Percentiles rank a stretch among this genome's conserved stretches.
These are phyloP conservation scores for Chelidonichthys spinosus DNA, from an alignment of 2,797 vertebrate species.

Conservation along the genomic window DNA sequence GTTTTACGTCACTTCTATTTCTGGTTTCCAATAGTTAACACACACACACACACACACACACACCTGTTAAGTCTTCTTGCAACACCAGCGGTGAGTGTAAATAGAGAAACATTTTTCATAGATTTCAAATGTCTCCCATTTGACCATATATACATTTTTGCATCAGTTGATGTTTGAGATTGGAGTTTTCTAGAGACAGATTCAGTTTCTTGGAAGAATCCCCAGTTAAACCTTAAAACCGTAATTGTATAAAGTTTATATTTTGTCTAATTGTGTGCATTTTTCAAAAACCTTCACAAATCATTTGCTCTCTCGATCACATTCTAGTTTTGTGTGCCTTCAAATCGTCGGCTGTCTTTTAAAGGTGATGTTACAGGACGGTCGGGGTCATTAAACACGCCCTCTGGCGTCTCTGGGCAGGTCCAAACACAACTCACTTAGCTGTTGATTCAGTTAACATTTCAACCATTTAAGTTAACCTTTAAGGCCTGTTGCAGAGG, in stretches of 20 bases:
- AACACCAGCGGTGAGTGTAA: conserved; percentile 15
- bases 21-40: not conserved
- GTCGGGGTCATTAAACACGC: conserved; percentile 7
- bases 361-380: conserved; percentile 11
- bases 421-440: conserved; percentile 33
- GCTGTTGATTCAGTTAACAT: conserved; percentile 61
- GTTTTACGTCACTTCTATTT: conserved; percentile 5
- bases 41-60: too few relatives aligned
- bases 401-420: conserved; percentile 25
- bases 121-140: too few relatives aligned
- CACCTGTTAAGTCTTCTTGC: conserved; percentile 11
- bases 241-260: not conserved
- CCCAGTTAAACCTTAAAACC: not conserved
- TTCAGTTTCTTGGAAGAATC: not conserved
- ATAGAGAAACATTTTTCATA: conserved; percentile 15
- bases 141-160: too few relatives aligned
- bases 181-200: not conserved
- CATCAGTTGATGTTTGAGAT: not conserved
- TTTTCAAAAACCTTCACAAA: not conserved
- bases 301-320: not conserved
- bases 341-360: not conserved
- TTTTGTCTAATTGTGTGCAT: not conserved
- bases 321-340: conserved; percentile 8
- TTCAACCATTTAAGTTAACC: conserved; percentile 62
- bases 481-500: conserved; percentile 39